These are phyloP conservation scores for Hemicentrotus pulcherrimus DNA, from an alignment of 35 echinoderm and acorn worm species.

Conservation along the genomic window DNA sequence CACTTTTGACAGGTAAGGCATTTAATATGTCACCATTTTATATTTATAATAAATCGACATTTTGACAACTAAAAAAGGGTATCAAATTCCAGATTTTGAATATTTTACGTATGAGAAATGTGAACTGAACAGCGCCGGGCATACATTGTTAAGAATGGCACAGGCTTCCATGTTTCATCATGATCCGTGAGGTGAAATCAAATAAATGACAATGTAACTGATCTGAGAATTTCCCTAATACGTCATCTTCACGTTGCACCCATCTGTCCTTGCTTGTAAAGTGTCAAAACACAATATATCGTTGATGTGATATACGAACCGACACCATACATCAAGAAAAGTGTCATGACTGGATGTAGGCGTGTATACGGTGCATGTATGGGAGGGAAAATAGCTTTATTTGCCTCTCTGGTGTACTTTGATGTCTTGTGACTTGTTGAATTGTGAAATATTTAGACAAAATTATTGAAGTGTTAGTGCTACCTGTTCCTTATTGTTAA, in stretches of 20 bases:
- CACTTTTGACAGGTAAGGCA: neutral
- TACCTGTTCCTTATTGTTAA: too few species aligned
- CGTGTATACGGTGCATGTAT: neutral
- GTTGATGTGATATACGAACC: neutral
- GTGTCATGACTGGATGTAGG: neutral
- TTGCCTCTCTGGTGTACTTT: neutral
- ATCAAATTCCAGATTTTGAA: neutral
- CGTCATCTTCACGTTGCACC: neutral
- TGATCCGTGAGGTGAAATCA: neutral
- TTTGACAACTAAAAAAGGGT: neutral
- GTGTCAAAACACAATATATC: neutral
- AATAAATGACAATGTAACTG: neutral
- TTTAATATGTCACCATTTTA: neutral
- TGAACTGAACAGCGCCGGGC: neutral
- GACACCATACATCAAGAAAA: neutral
- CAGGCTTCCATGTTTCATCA: neutral
- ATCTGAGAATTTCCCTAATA: neutral
- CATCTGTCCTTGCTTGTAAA: neutral
- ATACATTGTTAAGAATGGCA: neutral
- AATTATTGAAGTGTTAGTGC: too few species aligned
- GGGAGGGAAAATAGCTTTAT: neutral
- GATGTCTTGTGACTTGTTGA: neutral
- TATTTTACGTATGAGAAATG: neutral
- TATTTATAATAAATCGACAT: neutral
- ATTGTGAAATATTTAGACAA: too few species aligned